phyloP scores from a whole-genome alignment of 2,113 vertebrate genomes.

The Myodes glareolus region DNA sequence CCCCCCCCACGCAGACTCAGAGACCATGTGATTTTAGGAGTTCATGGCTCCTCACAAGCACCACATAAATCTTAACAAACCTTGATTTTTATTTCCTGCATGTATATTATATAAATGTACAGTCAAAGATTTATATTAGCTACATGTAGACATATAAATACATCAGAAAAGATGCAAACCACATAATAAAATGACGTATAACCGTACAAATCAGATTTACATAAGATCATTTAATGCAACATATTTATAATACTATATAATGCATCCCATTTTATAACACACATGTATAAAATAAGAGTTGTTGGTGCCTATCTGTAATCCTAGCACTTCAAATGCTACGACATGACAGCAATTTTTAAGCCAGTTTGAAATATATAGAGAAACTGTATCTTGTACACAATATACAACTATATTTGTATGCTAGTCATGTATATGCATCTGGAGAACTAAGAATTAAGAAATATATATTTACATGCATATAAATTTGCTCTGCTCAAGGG shows the following conservation, averaged over 20 bases:
- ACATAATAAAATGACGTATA: not conserved
- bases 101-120: not conserved
- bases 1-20: not conserved
- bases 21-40: not conserved
- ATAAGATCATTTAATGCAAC: not conserved
- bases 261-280: not conserved
- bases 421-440: not conserved
- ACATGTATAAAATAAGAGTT: not conserved
- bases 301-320: not conserved
- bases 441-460: not conserved
- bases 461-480: not conserved
- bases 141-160: not conserved
- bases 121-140: not conserved
- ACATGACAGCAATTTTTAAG: not conserved
- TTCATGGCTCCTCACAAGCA: conserved; percentile 10
- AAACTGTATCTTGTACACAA: not conserved
- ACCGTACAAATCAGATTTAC: not conserved
- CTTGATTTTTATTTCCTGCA: conserved; percentile 1
- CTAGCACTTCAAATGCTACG: not conserved
- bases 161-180: not conserved
- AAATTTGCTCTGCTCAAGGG: not conserved
- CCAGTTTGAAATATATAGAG: not conserved
- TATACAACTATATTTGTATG: not conserved
- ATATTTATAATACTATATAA: not conserved
- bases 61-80: not conserved